Percentiles rank a stretch among this genome's conserved stretches.
Conservation (phyloP, 2,797 vertebrate species). For the Threskiornis aethiopicus region DNA sequence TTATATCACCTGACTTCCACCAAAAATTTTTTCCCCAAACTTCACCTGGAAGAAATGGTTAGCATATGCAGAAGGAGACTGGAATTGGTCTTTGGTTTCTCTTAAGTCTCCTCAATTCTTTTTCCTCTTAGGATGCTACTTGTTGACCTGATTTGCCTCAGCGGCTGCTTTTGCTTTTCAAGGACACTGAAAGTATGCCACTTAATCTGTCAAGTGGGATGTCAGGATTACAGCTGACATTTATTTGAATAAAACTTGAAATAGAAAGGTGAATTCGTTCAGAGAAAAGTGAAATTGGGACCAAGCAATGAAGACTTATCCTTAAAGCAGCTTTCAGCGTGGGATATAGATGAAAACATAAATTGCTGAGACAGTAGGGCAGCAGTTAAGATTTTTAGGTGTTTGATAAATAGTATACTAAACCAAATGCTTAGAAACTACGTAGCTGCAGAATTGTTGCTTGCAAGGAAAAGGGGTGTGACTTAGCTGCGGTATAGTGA, state of each 20-base stretch:
- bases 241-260: not conserved
- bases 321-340: not conserved
- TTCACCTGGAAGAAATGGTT: not conserved
- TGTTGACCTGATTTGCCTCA: not conserved
- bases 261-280: not conserved
- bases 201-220: not conserved
- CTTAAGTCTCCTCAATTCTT: not conserved
- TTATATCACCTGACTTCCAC: no score
- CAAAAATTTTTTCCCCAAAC: not conserved
- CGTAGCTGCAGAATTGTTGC: not conserved
- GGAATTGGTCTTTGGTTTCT: not conserved
- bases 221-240: not conserved
- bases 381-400: not conserved
- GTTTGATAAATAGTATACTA: not conserved
- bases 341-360: not conserved
- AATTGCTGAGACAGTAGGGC: not conserved
- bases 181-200: not conserved
- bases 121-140: not conserved
- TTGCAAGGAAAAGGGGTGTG: not conserved
- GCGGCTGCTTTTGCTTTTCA: constrained; percentile 1
- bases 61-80: not conserved
- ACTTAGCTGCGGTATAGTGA: not conserved
- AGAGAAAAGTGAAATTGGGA: not conserved
- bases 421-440: not conserved
- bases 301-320: not conserved